A percentile compares a stretch with the other conserved stretches of the same genome.
phyloP scores from a whole-genome alignment of 1,140 invertebrate genomes.

The Druon quercuslanigerum region DNA sequence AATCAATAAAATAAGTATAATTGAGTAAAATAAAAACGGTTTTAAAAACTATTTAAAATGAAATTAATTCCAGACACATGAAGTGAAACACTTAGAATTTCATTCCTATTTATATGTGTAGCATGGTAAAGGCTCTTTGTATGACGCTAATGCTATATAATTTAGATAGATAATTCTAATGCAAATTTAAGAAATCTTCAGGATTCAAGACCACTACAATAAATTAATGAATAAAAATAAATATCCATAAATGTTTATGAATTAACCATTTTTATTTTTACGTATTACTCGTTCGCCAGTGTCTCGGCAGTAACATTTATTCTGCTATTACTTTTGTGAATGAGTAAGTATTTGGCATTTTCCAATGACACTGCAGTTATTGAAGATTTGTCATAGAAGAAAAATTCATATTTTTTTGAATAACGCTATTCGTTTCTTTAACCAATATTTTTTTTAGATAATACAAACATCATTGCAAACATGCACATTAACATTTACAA shows the following conservation, averaged over 20 bases:
- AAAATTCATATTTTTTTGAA: conserved; percentile 37
- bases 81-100: conserved; percentile 80
- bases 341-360: conserved; percentile 84
- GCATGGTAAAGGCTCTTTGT: conserved; percentile 68
- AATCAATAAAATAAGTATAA: too few species aligned
- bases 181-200: too few species aligned
- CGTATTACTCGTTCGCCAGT: too few species aligned
- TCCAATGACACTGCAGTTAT: conserved; percentile 76
- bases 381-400: too few species aligned
- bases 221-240: too few species aligned
- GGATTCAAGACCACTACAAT: too few species aligned
- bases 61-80: conserved; percentile 70
- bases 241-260: too few species aligned
- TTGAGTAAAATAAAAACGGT: too few species aligned
- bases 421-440: conserved; percentile 32
- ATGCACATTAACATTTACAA: not conserved
- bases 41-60: not conserved
- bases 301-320: conserved; percentile 51
- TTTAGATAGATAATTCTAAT: not conserved
- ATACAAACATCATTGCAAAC: not conserved
- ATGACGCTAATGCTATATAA: conserved; percentile 61
- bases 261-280: too few species aligned
- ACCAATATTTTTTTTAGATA: conserved; percentile 5
- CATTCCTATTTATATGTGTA: conserved; percentile 81
- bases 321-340: conserved; percentile 86